Percentiles rank a stretch among this genome's conserved stretches.
Conservation (phyloP, 1,140 invertebrate genomes). For the Drosophila subobscura region DNA sequence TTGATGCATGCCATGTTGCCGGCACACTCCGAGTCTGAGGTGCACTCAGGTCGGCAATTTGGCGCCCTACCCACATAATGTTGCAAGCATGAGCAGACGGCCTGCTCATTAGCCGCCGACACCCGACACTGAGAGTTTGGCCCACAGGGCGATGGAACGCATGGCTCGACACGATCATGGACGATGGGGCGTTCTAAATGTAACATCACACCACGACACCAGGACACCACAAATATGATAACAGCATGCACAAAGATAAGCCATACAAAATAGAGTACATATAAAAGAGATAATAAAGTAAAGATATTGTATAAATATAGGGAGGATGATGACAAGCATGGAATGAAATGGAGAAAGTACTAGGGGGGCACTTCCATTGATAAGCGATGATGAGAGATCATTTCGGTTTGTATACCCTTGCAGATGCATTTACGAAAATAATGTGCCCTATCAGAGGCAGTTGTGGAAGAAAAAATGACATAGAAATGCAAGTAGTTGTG, state of each 20-base stretch:
- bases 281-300: slow-evolving; percentile 59
- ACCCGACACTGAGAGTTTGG: slow-evolving; percentile 90
- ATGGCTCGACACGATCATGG: slow-evolving; percentile 86
- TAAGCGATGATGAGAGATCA: slow-evolving; percentile 2
- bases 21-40: slow-evolving; percentile 89
- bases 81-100: slow-evolving; percentile 89
- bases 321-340: slow-evolving; percentile 33
- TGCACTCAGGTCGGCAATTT: slow-evolving; percentile 91
- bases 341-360: slow-evolving; percentile 42
- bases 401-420: slow-evolving; percentile 33
- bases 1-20: slow-evolving; percentile 89
- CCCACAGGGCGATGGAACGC: slow-evolving; percentile 91
- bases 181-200: slow-evolving; percentile 83
- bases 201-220: slow-evolving; percentile 64
- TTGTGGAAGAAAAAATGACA: background rate
- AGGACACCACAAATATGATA: slow-evolving; percentile 47
- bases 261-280: slow-evolving; percentile 67
- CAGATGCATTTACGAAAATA: background rate
- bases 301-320: slow-evolving; percentile 30
- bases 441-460: too few relatives aligned
- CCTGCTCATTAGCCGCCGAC: slow-evolving; percentile 86
- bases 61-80: slow-evolving; percentile 90
- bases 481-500: too few relatives aligned
- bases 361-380: background rate
- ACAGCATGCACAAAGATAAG: slow-evolving; percentile 73